A percentile compares a stretch with the other conserved stretches of the same genome.
Evolutionary conservation across 2,113 vertebrate genomes (phyloP).

Genomic region (Sinocyclocheilus grahami): DNA sequence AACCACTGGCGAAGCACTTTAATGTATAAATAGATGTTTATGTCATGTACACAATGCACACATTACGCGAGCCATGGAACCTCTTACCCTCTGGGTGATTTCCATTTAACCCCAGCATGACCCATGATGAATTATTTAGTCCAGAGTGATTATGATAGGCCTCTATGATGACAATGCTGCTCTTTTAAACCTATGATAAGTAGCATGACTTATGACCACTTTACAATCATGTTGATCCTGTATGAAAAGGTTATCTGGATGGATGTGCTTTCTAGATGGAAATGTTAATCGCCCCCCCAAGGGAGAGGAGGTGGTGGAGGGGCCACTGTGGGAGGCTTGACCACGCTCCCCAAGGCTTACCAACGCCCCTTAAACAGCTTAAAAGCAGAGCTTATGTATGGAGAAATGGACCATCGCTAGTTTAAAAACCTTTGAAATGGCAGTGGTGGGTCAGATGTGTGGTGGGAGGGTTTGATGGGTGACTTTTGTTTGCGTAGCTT

Average conservation of each 20-base stretch:
- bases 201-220: constrained; percentile 49
- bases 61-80: constrained; percentile 12
- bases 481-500: constrained; percentile 20
- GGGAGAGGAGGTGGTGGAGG: constrained; percentile 44
- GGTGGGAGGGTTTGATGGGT: constrained; percentile 34
- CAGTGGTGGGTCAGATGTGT: background rate
- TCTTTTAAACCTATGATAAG: constrained; percentile 55
- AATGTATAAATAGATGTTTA: constrained; percentile 25
- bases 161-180: constrained; percentile 56
- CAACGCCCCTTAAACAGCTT: constrained; percentile 30
- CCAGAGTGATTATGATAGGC: constrained; percentile 47
- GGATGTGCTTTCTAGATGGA: constrained; percentile 57
- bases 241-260: constrained; percentile 61
- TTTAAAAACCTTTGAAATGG: constrained; percentile 23
- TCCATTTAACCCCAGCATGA: constrained; percentile 50
- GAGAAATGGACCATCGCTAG: constrained; percentile 43
- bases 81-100: constrained; percentile 34
- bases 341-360: constrained; percentile 30
- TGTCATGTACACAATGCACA: constrained; percentile 26
- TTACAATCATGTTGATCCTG: constrained; percentile 52
- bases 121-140: constrained; percentile 57
- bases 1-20: constrained; percentile 28
- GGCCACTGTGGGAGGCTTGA: constrained; percentile 50
- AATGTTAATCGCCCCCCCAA: constrained; percentile 63
- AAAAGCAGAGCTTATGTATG: background rate